Evolutionary conservation across 2,113 vertebrate genomes (phyloP), one percentile per base, ranked within the genome.

Genomic region (Callipepla californica): DNA sequence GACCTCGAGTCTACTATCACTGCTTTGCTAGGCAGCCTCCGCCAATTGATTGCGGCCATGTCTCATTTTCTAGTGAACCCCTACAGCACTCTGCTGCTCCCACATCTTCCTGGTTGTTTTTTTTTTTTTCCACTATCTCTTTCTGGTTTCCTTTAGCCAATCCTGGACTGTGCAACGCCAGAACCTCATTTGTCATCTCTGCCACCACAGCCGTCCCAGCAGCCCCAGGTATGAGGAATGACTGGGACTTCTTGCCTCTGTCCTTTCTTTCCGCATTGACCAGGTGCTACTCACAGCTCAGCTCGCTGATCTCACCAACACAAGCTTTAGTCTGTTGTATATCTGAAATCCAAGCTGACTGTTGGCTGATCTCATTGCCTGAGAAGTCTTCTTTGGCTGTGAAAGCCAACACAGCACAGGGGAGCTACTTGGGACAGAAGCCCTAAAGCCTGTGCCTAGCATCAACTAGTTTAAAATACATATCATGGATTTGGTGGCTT

Each of bases 1-100:
- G 57, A 4, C 21, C 11, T 0, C 1, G 0, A 8, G 20, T 0
- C 4, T 0, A 4, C 5, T 17, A 9, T 25, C 7, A 4, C 1
- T 5, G 44, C 2, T 7, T 2, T 0, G 3, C 2, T 1, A 9
- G 14, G 8, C 5, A 0, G 8, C 4, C 22, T 1, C 12, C 38
- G 0, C 28, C 1, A 7, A 65, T 30, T 36, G 26, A 3, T 45
- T 7, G 1, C 51, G 80, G 36, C 11, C 47, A 0, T 5, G 11
- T 38, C 8, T 12, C 15, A 0, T 38, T 23, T 51, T 72, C 10
- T 48, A 22, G 11, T 57, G 7, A 11, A 9, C 19, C 15, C 23
- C 28, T 21, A 8, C 20, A 0, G n/a, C 42, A 44, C 25, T 1
- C 9, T 13, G 8, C 30, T 12, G 16, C 62, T 20, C 57, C 15